Percentiles rank a stretch among this genome's conserved stretches.
Evolutionary conservation across 2,113 vertebrate species (phyloP).

Genomic region (cattle (Bos taurus)): DNA sequence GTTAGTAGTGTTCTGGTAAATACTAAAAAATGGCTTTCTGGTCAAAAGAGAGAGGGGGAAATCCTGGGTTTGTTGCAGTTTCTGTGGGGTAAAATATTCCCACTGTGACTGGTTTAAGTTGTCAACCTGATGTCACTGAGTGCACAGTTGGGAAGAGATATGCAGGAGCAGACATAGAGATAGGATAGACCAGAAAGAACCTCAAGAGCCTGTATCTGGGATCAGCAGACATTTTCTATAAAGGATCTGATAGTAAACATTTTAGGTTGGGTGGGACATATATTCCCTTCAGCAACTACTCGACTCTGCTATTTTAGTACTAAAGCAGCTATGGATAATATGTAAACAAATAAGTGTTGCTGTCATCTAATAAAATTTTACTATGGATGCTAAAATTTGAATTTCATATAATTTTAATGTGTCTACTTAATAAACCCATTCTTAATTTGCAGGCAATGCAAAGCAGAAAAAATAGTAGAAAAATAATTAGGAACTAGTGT

Average conservation of each 20-base stretch:
- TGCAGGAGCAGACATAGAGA: not conserved
- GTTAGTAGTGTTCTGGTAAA: not conserved
- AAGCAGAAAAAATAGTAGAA: not conserved
- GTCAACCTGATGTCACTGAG: not conserved
- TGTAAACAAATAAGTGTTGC: not conserved
- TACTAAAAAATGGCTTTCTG: not conserved
- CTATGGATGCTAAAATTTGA: not conserved
- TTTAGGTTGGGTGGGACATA: not conserved
- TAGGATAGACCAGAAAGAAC: not conserved
- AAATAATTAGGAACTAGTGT: not conserved
- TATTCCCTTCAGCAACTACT: not conserved
- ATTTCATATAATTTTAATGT: slow-evolving; percentile 7
- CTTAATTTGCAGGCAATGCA: not conserved
- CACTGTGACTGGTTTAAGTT: not conserved
- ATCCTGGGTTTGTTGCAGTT: not conserved
- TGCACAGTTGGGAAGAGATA: not conserved
- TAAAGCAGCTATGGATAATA: not conserved
- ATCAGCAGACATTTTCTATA: not conserved
- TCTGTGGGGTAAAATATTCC: not conserved
- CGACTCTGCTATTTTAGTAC: not conserved
- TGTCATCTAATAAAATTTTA: not conserved
- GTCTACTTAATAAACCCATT: not conserved
- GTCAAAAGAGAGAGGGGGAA: not conserved
- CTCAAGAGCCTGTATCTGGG: not conserved
- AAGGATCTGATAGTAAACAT: not conserved